These are phyloP conservation scores for Cephus pygmeus DNA, from an alignment of 2,888 invertebrate genomes.

Conservation along the genomic window DNA sequence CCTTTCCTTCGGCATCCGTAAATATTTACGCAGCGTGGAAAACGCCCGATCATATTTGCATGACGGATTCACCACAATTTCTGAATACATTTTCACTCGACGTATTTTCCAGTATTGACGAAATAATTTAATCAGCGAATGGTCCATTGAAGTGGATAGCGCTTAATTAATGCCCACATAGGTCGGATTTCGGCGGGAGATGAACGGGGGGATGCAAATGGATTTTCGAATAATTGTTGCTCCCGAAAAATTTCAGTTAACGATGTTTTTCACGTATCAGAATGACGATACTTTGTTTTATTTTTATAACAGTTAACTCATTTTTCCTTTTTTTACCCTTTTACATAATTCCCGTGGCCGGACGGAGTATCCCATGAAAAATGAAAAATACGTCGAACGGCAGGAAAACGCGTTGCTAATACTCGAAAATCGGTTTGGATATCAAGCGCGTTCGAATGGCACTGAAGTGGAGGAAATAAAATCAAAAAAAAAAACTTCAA, in stretches of 20 bases:
- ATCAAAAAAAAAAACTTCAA: not conserved
- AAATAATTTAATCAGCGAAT: conserved; percentile 22
- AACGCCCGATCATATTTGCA: conserved; percentile 44
- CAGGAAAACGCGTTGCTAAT: not conserved
- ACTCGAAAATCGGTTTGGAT: not conserved
- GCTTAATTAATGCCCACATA: conserved; percentile 14
- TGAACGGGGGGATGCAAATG: not conserved
- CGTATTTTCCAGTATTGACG: not conserved
- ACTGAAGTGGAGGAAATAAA: not conserved
- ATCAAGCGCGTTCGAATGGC: not conserved
- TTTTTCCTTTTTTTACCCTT: not conserved
- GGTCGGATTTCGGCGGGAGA: not conserved
- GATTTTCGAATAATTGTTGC: not conserved
- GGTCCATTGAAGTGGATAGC: conserved; percentile 28
- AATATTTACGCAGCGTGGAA: conserved; percentile 45
- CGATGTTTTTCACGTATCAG: not conserved
- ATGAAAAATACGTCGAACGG: not conserved
- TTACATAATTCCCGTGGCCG: not conserved
- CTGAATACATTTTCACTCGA: conserved; percentile 26
- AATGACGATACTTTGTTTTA: not conserved
- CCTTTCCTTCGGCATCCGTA: conserved; percentile 38
- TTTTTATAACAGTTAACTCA: not conserved
- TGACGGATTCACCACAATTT: conserved; percentile 42
- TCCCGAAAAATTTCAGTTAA: not conserved
- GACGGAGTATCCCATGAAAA: not conserved